Evolutionary conservation across 2,888 invertebrate species (phyloP).

Genomic region (Chalcis sispes): DNA sequence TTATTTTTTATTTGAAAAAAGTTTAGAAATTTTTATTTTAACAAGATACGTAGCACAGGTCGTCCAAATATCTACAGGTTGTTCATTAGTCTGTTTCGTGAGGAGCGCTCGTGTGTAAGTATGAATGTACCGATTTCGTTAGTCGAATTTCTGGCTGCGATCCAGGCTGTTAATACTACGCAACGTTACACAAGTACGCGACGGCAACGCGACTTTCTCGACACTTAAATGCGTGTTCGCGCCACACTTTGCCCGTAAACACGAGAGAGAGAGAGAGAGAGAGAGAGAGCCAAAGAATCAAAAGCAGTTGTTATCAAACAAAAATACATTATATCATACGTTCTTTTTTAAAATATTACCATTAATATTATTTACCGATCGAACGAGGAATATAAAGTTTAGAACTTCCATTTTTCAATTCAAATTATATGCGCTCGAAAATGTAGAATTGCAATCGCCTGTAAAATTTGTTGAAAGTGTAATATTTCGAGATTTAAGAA

Average conservation of each 20-base stretch:
- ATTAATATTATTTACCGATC: no score
- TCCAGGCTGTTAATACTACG: conserved; percentile 68
- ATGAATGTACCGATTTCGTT: conserved; percentile 71
- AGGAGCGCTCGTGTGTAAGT: conserved; percentile 57
- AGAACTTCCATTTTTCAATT: neutral
- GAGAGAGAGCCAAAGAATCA: no score
- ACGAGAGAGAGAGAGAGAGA: no score
- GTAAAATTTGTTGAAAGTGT: neutral
- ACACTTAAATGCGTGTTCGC: neutral
- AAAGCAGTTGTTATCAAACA: no score
- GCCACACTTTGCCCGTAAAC: no score
- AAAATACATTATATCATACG: no score
- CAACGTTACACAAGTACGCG: conserved; percentile 47
- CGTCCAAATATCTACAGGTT: conserved; percentile 68
- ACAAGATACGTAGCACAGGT: no score
- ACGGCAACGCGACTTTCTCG: conserved; percentile 45
- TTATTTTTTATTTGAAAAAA: no score
- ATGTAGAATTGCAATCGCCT: neutral
- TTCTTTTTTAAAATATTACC: no score
- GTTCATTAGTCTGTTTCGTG: conserved; percentile 64
- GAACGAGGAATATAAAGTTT: neutral
- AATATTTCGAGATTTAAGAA: neutral
- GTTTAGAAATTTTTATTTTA: no score
- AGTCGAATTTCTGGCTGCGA: conserved; percentile 64
- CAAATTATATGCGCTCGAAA: neutral